Evolutionary conservation across 1,140 invertebrate species (phyloP).

Genomic region (Macrobrachium nipponense): DNA sequence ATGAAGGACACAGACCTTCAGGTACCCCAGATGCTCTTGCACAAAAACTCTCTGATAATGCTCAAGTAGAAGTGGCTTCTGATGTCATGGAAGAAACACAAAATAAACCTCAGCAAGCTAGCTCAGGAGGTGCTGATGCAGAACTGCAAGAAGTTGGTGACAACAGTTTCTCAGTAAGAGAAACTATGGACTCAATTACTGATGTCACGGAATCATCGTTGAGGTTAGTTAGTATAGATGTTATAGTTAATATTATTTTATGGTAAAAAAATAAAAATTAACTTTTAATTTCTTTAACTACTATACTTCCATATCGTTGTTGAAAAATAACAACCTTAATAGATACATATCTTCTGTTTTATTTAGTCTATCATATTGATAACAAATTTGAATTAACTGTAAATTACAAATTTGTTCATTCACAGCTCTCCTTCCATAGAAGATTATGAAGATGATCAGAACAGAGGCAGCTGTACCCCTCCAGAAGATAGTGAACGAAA

Average conservation of each 20-base stretch:
- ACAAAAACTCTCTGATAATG: background rate
- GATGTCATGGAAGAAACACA: background rate
- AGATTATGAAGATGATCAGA: conserved; percentile 26
- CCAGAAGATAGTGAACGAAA: conserved; percentile 45
- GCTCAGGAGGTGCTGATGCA: background rate
- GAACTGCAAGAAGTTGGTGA: conserved; percentile 18
- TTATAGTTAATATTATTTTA: background rate
- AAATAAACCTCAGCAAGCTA: background rate
- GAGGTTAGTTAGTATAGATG: conserved; percentile 2
- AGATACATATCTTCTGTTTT: background rate
- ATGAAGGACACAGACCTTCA: too few species aligned
- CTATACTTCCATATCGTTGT: background rate
- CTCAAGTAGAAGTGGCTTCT: background rate
- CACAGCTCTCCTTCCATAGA: conserved; percentile 43
- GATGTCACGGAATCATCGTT: conserved; percentile 46
- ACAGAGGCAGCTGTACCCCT: conserved; percentile 25
- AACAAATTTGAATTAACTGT: background rate
- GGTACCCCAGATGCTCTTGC: too few species aligned
- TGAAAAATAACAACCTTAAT: background rate
- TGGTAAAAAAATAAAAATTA: background rate
- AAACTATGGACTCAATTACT: conserved; percentile 39
- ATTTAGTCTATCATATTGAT: background rate
- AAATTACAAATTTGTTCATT: background rate
- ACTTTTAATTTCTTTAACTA: background rate
- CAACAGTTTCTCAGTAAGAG: conserved; percentile 16